Base-by-base conservation (phyloP, 2,888 invertebrate genomes). In the Colostygia pectinataria region DNA sequence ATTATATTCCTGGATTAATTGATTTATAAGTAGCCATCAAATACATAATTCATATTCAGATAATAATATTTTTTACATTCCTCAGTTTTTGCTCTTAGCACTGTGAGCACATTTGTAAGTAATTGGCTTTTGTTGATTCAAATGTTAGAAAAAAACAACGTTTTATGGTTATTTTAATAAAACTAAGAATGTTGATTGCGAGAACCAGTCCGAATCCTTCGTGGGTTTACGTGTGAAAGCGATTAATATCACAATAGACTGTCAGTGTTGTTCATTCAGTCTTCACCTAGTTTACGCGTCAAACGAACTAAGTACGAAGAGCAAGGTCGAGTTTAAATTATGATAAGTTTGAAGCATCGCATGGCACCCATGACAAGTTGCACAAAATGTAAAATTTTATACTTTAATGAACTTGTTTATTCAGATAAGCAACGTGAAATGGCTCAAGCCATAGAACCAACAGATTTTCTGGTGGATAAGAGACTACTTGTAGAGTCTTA, bases 181-280 rank as follows among this genome's bases (percentile, higher is more conserved):
- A 55, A 52, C 32, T 44, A 59, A 55, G 55, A 55, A 55, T 54
- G 49, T 59, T 58, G 50, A 62, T 65, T 69, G 65, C 59, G 61
- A 59, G 59, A 65, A 44, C 27, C 39, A 49, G 55, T 46, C 48
- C 52, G 53, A 64, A 65, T 65, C 61, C 62, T 68, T 64, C 50
- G 43, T 57, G 37, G 43, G 56, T 61, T 54, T 51, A 67, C 65
- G 64, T 71, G 68, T 55, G 66, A 71, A 61, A 66, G 60, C 56
- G 50, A 57, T 61, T 53, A 32, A 58, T 59, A 65, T 65, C 54
- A 66, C 61, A 67, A 64, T 67, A 47, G 62, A 13, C 32, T 40
- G 49, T 41, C 37, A 46, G 47, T 52, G 57, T 50, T 43, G 20
- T 5, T 51, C 36, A 56, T 57, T 61, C 50, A 59, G 40, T 57